Percentiles rank a stretch among this genome's conserved stretches.
These are phyloP conservation scores for Eurytoma californica DNA, from an alignment of 2,888 invertebrate species.

Conservation along the genomic window DNA sequence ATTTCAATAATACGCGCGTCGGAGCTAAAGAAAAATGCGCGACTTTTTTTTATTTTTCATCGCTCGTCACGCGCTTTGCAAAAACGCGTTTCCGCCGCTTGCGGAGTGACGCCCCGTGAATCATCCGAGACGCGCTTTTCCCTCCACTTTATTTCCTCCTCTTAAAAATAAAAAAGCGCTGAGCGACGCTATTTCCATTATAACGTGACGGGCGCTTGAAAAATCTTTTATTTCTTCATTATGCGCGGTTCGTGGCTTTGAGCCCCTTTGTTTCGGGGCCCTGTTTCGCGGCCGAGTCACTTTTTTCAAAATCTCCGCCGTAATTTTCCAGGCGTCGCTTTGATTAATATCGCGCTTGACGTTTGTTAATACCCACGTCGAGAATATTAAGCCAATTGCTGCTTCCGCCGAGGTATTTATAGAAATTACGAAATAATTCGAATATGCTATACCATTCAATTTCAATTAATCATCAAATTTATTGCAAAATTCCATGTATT, in stretches of 20 bases:
- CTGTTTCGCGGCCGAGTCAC: neutral
- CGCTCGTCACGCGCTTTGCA: neutral
- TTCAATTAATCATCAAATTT: too few relatives aligned
- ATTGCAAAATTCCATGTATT: too few relatives aligned
- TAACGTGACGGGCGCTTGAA: neutral
- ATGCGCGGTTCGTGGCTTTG: neutral
- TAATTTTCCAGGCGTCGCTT: neutral
- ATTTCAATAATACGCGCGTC: neutral
- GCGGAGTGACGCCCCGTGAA: conserved; percentile 6
- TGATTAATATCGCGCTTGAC: neutral
- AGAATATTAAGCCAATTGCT: too few relatives aligned
- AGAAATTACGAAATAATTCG: too few relatives aligned
- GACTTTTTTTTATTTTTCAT: neutral
- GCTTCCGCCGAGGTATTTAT: too few relatives aligned
- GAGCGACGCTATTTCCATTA: conserved; percentile 17
- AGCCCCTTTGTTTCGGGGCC: neutral
- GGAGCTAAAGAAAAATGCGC: neutral
- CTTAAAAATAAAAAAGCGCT: neutral
- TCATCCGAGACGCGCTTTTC: conserved; percentile 10
- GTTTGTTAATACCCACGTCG: neutral
- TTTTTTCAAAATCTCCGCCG: neutral
- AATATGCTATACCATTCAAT: too few relatives aligned
- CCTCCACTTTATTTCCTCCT: conserved; percentile 7
- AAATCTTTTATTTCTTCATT: conserved; percentile 34
- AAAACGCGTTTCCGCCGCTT: neutral